Evolutionary conservation across 2,113 vertebrate genomes (phyloP).

Genomic region (Isurus oxyrinchus): DNA sequence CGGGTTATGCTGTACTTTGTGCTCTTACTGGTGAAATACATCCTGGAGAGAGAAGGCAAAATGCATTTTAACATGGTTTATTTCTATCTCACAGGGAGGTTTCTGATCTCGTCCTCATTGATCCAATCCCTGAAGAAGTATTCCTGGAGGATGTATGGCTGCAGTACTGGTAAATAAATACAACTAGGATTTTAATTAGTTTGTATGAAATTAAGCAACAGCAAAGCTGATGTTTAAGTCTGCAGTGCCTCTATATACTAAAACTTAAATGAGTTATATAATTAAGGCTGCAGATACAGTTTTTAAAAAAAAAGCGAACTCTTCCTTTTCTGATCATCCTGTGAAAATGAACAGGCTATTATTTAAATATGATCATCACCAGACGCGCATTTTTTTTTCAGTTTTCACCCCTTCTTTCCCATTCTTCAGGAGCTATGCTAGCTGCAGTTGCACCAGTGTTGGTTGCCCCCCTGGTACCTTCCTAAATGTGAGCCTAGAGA

Average conservation of each 20-base stretch:
- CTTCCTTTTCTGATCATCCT: background rate
- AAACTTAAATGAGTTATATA: background rate
- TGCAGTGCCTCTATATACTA: background rate
- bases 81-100: slow-evolving; percentile 59
- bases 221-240: background rate
- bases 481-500: too few relatives aligned
- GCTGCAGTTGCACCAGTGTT: too few relatives aligned
- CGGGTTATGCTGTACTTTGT: slow-evolving; percentile 42
- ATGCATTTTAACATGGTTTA: slow-evolving; percentile 42
- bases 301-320: background rate
- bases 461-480: too few relatives aligned
- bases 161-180: slow-evolving; percentile 62
- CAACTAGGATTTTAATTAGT: background rate
- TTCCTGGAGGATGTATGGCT: slow-evolving; percentile 63
- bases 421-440: background rate
- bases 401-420: background rate
- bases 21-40: slow-evolving; percentile 44
- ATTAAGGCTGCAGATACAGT: background rate
- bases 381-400: background rate
- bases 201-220: background rate
- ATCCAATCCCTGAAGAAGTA: slow-evolving; percentile 65
- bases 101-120: slow-evolving; percentile 66
- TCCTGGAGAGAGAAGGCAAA: background rate
- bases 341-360: background rate
- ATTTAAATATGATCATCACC: background rate